Conservation (phyloP, 1,140 invertebrate genomes). For the Drosophila tristis region DNA sequence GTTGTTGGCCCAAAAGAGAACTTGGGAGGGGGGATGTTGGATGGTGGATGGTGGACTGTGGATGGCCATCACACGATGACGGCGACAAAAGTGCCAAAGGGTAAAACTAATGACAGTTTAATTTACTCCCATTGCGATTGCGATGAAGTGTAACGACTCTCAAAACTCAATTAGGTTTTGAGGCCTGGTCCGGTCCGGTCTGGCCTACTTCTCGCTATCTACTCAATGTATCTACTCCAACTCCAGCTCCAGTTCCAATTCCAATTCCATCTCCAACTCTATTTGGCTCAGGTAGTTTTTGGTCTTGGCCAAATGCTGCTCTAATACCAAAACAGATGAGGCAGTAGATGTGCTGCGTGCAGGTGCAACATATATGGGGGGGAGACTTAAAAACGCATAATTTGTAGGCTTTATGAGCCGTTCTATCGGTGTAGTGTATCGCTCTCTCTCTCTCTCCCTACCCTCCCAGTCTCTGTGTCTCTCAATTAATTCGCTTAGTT, state of each 20-base stretch:
- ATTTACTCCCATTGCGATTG: slow-evolving; percentile 73
- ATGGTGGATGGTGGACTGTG: no score
- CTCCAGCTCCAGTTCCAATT: neutral
- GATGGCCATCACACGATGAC: slow-evolving; percentile 10
- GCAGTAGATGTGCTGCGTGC: slow-evolving; percentile 33
- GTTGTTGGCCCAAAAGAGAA: slow-evolving; percentile 31
- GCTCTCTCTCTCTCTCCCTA: neutral
- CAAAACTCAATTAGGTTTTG: slow-evolving; percentile 75
- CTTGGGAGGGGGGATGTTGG: neutral
- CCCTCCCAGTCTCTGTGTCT: slow-evolving; percentile 27
- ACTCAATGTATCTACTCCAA: neutral
- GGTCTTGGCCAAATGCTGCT: slow-evolving; percentile 63
- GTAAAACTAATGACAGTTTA: slow-evolving; percentile 81
- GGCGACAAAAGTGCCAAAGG: slow-evolving; percentile 78
- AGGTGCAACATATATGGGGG: slow-evolving; percentile 62
- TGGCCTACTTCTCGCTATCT: slow-evolving; percentile 1
- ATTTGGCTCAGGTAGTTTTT: slow-evolving; percentile 28
- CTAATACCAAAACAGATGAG: slow-evolving; percentile 42
- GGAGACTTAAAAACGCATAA: slow-evolving; percentile 72
- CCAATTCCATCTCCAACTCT: neutral
- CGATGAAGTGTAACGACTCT: slow-evolving; percentile 80
- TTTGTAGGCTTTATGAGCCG: slow-evolving; percentile 73
- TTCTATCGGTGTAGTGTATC: slow-evolving; percentile 19
- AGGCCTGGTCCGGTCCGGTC: neutral
- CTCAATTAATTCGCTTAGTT: slow-evolving; percentile 82